Evolutionary conservation across 53 echinoderm and acorn worm species (phyloP), one percentile per base, ranked within the genome.

Genomic region (Astropecten irregularis): DNA sequence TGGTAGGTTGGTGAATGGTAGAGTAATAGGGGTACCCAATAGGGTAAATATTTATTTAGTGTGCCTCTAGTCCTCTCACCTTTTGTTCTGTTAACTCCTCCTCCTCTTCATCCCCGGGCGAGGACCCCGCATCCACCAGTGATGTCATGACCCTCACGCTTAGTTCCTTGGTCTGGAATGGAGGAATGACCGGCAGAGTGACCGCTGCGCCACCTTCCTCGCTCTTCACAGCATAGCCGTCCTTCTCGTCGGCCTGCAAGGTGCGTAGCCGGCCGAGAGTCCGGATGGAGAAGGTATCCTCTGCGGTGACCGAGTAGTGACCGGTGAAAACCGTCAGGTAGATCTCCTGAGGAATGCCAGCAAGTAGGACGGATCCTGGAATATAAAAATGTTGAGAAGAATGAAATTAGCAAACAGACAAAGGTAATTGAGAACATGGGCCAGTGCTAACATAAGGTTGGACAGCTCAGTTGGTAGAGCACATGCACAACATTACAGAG

Each of bases 291-390:
- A 97, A 64, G 33, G 71, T 82, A 46, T 94, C 90, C 56, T 83
- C 77, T 10, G 68, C 34, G 25, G 66, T 82, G 67, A 97, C 46
- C 29, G 87, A 48, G 77, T 73, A 88, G 86, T 88, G 76, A 25
- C 93, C 93, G 16, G 94, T 94, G 16, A 86, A 88, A 10, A 97
- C 76, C 36, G 63, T 76, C 29, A 97, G 49, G 74, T 53, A 56
- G 40, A 97, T 65, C 15, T 82, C 76, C 59, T 97, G 94, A 4
- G 94, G 92, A 38, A 96, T 76, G 39, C 99, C 99, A 46, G 88
- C 85, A 40, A 89, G 81, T 15, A 96, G 68, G 21, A 71, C 42
- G 1, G 69, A 52, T 34, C 72, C 88, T 88, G 61, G 3, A 74
- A 19, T 9, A 58, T 26, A 58, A 58, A 58, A 58, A 19, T 9